Conservation (phyloP, 2,797 vertebrate species). For the Chiroxiphia lanceolata region DNA sequence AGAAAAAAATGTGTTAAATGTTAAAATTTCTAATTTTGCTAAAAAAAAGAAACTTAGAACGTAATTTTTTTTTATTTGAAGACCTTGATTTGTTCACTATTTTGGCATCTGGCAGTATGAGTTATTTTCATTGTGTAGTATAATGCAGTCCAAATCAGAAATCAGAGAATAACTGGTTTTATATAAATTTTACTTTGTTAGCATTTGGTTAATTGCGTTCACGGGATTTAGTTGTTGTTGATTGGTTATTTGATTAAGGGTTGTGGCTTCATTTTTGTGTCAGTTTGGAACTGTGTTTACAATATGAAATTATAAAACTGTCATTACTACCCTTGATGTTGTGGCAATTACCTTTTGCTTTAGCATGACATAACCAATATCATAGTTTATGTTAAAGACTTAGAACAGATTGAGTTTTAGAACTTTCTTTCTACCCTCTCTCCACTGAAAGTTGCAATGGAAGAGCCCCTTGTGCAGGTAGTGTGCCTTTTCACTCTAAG, state of each 20-base stretch:
- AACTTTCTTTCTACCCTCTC: background rate
- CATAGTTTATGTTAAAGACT: background rate
- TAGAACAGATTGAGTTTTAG: background rate
- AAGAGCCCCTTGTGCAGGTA: background rate
- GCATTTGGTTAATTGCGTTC: background rate
- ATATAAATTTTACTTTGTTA: background rate
- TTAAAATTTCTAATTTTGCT: background rate
- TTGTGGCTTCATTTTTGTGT: background rate
- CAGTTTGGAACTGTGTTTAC: background rate
- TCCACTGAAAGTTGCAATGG: background rate
- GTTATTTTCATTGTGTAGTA: background rate
- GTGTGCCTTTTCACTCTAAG: background rate
- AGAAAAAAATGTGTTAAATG: background rate
- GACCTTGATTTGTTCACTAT: background rate
- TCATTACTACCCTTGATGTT: background rate
- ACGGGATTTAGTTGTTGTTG: background rate
- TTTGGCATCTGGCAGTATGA: background rate
- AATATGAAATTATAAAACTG: background rate
- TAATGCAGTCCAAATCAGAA: background rate
- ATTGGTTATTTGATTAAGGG: background rate
- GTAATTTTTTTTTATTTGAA: background rate
- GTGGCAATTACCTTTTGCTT: background rate
- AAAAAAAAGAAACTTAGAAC: background rate
- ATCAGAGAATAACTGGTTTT: background rate
- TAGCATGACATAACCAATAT: background rate